Evolutionary conservation across 2,113 vertebrate genomes (phyloP).

Genomic region (cat (Felis catus)): DNA sequence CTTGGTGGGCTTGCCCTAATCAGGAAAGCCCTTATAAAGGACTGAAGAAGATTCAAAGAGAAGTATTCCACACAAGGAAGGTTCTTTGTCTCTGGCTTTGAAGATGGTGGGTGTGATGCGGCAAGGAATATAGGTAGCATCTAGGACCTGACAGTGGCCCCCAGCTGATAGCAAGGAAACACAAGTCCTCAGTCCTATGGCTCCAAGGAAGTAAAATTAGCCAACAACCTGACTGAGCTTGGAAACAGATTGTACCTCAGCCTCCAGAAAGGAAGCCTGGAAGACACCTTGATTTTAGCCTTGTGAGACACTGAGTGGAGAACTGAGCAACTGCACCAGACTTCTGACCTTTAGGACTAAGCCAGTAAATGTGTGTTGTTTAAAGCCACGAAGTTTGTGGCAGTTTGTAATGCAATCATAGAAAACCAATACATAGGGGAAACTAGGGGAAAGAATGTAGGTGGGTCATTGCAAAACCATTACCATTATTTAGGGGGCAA

Average conservation of each 20-base stretch:
- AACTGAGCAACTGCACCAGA: neutral
- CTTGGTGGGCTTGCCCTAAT: neutral
- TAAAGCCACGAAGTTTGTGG: neutral
- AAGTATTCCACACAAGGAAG: neutral
- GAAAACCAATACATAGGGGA: neutral
- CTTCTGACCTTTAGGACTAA: neutral
- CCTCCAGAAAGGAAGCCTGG: neutral
- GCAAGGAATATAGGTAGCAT: neutral
- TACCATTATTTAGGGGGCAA: neutral
- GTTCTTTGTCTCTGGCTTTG: neutral
- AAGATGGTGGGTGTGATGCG: neutral
- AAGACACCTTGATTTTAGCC: neutral
- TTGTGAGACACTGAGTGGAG: neutral
- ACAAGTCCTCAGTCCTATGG: neutral
- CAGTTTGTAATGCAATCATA: neutral
- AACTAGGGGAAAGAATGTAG: neutral
- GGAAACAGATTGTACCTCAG: neutral
- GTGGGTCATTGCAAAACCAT: neutral
- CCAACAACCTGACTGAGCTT: neutral
- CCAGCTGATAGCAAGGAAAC: neutral
- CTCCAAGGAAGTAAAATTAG: neutral
- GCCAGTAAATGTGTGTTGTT: neutral
- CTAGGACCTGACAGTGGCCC: neutral
- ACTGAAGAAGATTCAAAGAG: neutral
- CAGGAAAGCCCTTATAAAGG: neutral